Conservation (phyloP, 2,797 vertebrate species). For the Clarias pachynema region DNA sequence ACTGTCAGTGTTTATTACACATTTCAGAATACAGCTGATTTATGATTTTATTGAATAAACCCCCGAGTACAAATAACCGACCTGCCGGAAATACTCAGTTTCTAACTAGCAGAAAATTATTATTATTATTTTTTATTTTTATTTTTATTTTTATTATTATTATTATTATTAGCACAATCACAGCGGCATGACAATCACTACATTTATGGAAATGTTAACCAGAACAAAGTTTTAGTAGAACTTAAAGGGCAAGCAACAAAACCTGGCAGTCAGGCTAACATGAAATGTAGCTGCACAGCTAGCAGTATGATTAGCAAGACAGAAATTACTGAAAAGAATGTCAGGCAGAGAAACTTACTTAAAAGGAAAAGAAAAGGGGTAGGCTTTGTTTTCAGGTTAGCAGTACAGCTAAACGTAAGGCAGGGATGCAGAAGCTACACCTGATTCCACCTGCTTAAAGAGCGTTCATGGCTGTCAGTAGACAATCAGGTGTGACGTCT, state of each 20-base stretch:
- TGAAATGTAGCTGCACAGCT: not conserved
- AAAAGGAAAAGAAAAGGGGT: no score
- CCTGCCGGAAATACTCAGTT: not conserved
- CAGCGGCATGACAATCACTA: slow-evolving; percentile 7
- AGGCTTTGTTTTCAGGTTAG: not conserved
- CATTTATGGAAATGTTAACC: not conserved
- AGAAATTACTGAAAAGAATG: not conserved
- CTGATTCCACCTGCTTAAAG: no score
- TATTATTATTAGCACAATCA: not conserved
- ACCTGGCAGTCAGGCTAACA: not conserved
- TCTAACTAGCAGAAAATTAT: no score
- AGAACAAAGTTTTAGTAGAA: not conserved
- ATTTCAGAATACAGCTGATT: not conserved
- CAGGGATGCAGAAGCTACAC: not conserved
- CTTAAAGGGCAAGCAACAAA: not conserved
- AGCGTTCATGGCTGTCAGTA: no score
- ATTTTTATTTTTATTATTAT: not conserved
- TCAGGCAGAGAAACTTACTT: not conserved
- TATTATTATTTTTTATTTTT: not conserved
- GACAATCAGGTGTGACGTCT: no score
- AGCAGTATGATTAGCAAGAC: not conserved
- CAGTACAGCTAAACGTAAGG: not conserved
- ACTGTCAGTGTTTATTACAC: not conserved
- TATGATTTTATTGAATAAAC: not conserved
- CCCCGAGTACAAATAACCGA: not conserved